These are phyloP conservation scores for Hippocampus barbouri DNA, from an alignment of 2,113 vertebrate genomes.

Conservation along the genomic window DNA sequence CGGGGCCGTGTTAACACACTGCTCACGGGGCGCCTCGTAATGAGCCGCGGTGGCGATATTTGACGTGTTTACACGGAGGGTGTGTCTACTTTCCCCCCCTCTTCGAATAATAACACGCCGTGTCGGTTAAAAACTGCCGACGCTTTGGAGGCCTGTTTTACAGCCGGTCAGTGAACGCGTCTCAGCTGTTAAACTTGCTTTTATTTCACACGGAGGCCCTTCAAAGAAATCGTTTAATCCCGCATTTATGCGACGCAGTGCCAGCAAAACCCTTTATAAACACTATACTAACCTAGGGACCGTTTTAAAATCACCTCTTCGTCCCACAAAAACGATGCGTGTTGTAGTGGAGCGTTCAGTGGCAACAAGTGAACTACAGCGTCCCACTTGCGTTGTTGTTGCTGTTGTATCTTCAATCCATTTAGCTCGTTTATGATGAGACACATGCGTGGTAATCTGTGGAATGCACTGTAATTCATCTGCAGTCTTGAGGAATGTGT, in stretches of 20 bases:
- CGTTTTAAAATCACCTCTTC: background rate
- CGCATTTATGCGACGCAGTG: background rate
- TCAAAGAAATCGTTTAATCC: background rate
- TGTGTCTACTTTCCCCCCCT: constrained; percentile 66
- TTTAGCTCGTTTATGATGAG: background rate
- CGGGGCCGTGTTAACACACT: background rate
- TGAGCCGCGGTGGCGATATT: constrained; percentile 17
- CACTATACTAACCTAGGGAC: background rate
- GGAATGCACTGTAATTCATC: background rate
- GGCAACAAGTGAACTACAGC: background rate
- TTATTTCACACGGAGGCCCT: background rate
- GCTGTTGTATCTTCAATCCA: background rate
- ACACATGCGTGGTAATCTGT: background rate
- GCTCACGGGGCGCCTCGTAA: background rate
- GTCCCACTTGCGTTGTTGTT: background rate
- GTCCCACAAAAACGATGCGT: background rate
- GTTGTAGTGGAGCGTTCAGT: background rate
- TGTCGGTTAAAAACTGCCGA: constrained; percentile 21
- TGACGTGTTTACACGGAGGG: constrained; percentile 63
- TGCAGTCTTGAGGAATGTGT: constrained; percentile 18
- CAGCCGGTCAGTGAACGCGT: constrained; percentile 11
- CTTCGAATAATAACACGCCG: constrained; percentile 20
- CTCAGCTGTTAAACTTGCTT: background rate
- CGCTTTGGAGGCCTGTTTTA: constrained; percentile 20
- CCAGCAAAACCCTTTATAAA: background rate